Evolutionary conservation across 2,888 invertebrate species (phyloP), one percentile per base, ranked within the genome.

Genomic region (Koerneria pararmatus): DNA sequence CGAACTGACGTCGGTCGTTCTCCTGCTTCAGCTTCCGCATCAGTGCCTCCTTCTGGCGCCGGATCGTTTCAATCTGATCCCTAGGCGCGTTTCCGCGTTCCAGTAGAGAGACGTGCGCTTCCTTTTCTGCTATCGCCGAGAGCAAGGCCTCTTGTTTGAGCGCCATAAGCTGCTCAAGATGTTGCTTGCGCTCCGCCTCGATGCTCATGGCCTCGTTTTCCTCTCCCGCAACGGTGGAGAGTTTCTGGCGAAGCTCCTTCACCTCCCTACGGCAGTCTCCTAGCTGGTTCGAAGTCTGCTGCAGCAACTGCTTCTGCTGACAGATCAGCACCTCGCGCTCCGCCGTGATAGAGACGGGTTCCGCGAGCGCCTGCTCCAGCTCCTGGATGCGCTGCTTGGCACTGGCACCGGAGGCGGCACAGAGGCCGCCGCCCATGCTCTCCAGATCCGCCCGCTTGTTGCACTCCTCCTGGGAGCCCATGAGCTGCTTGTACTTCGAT

Each of bases 61-160:
- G 56, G 31, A 76, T 71, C 0, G 76, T 75, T 54, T 76, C 76
- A 15, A 76, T 72, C 27, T 76, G 75, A 34, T 73, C 73, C 0
- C 72, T 67, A 8, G 76, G 75, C 0, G 73, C 75, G 11, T 73
- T 65, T 2, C 71, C 71, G 54, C 72, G 88, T 84, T 93, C 92
- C 67, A 92, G 84, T 71, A 91, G 87, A 0, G 91, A 92, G 77
- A 93, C 88, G 84, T 91, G 90, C 15, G 91, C 89, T 84, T 93
- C 93, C 83, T 92, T 92, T 82, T 92, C 92, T 79, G 90, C 91
- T 69, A 93, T 89, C 3, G 90, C 89, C 68, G 90, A 89, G 85
- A 91, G 89, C 71, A 93, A 85, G 62, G 91, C 89, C 85, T 93
- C 91, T 85, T 91, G 90, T 83, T 91, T 90, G 87, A 91, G 89